Conservation (phyloP, 2,113 vertebrate species). For the Peromyscus californicus region DNA sequence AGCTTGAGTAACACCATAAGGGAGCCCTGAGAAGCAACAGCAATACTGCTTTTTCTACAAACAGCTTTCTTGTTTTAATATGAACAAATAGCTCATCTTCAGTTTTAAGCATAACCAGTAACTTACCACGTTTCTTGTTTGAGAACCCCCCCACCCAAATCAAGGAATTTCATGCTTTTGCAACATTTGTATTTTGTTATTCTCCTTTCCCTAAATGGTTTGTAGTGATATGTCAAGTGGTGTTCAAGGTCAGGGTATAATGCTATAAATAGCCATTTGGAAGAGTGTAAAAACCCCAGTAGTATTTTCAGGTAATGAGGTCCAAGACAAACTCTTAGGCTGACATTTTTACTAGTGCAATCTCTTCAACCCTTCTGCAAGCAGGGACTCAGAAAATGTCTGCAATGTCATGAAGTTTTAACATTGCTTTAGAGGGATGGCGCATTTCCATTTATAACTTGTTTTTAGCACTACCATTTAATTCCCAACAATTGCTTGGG, state of each 20-base stretch:
- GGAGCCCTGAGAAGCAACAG: not conserved
- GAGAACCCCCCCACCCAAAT: conserved; percentile 9
- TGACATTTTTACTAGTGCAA: conserved; percentile 82
- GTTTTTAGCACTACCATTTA: conserved; percentile 80
- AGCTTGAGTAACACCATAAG: not conserved
- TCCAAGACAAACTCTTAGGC: conserved; percentile 78
- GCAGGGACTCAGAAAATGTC: conserved; percentile 68
- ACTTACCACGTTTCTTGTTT: conserved; percentile 44
- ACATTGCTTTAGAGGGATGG: conserved; percentile 71
- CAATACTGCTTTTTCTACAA: not conserved
- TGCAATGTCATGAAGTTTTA: conserved; percentile 80
- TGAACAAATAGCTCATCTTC: conserved; percentile 63
- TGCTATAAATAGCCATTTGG: conserved; percentile 79
- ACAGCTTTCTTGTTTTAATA: conserved; percentile 56
- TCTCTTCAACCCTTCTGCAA: conserved; percentile 70
- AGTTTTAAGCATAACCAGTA: not conserved
- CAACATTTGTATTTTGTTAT: conserved; percentile 63
- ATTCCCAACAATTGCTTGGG: conserved; percentile 81
- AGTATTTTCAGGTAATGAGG: conserved; percentile 84
- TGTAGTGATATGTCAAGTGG: conserved; percentile 62
- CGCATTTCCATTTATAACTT: conserved; percentile 81
- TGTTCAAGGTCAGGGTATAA: conserved; percentile 83
- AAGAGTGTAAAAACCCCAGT: conserved; percentile 69
- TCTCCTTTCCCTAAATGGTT: conserved; percentile 60
- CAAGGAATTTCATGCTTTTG: conserved; percentile 64